Base-by-base conservation (phyloP, 2,888 invertebrate species). In the Campopleginae sp. region DNA sequence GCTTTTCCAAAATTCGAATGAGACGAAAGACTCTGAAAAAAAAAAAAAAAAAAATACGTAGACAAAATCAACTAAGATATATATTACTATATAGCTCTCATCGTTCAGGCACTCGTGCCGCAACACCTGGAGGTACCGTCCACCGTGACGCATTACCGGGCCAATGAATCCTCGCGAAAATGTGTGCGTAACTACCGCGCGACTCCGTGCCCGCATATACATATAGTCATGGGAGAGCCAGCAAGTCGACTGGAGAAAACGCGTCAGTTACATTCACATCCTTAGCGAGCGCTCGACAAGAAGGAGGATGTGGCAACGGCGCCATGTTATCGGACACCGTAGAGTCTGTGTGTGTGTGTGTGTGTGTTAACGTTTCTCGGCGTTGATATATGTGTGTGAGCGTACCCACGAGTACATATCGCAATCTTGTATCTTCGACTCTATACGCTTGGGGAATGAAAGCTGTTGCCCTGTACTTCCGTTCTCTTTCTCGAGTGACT, bases 291-390 rank as follows among this genome's bases (percentile, higher is more conserved):
- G 42, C 66, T 77, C 72, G 81, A 81, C 76, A 75, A 81, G 65
- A 75, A 81, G 65, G 78, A 78, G 80, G 81, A 86, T 78, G 81
- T 87, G 86, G 87, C 87, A 85, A 86, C 86, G 78, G 84, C 82
- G 86, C 85, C 66, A 33, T 80, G 86, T 85, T 86, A 87, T 86
- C 85, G 85, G 81, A 85, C 80, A 86, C 87, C 87, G 74, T 75
- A 66, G 46, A 58, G 48, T 33, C 72, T 75, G 76, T 61, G 75
- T 72, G 38, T 46, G 77, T 71, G 76, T 68, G 75, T 72, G n/a
- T n/a, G n/a, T n/a, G n/a, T n/a, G n/a, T 80, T 27, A 83, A 51
- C 77, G 80, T 66, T 74, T 71, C 74, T 61, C 68, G 23, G 2
- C 38, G 7, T 54, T 33, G 38, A 38, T 71, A 80, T 58, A 61